Evolutionary conservation across 2,888 invertebrate species (phyloP).

Genomic region (Electrophaes corylata): DNA sequence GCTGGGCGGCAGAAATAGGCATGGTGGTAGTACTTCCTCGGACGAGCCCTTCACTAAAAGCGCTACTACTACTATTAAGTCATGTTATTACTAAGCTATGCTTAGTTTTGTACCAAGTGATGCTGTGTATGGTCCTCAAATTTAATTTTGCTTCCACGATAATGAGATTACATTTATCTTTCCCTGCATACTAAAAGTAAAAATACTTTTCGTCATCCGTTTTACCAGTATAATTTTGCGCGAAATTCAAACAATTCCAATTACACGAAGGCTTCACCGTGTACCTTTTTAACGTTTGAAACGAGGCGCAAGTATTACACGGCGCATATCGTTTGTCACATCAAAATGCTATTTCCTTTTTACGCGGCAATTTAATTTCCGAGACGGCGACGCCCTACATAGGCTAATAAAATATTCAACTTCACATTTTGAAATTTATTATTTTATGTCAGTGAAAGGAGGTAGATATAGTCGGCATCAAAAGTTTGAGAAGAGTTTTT

Average conservation of each 20-base stretch:
- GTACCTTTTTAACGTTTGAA: conserved; percentile 44
- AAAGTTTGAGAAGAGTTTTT: no score
- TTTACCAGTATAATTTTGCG: not conserved
- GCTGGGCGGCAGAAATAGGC: no score
- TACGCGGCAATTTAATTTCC: conserved; percentile 70
- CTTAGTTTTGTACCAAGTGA: no score
- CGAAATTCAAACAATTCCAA: conserved; percentile 23
- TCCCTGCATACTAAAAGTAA: not conserved
- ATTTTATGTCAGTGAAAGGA: not conserved
- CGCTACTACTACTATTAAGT: no score
- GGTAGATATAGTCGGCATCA: no score
- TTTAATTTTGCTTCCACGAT: no score
- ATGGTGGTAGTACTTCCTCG: no score
- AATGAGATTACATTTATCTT: no score
- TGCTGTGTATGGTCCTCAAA: no score
- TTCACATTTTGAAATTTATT: conserved; percentile 13
- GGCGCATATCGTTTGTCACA: conserved; percentile 55
- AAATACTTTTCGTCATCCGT: not conserved
- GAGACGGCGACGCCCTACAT: conserved; percentile 37
- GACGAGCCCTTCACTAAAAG: no score
- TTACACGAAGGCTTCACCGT: conserved; percentile 34
- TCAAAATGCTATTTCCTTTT: conserved; percentile 62
- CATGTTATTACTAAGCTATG: no score
- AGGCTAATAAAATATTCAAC: conserved; percentile 46
- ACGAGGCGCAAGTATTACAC: conserved; percentile 52